Evolutionary conservation across 2,797 vertebrate species (phyloP).

Genomic region (Schizothorax lantsangensis): DNA sequence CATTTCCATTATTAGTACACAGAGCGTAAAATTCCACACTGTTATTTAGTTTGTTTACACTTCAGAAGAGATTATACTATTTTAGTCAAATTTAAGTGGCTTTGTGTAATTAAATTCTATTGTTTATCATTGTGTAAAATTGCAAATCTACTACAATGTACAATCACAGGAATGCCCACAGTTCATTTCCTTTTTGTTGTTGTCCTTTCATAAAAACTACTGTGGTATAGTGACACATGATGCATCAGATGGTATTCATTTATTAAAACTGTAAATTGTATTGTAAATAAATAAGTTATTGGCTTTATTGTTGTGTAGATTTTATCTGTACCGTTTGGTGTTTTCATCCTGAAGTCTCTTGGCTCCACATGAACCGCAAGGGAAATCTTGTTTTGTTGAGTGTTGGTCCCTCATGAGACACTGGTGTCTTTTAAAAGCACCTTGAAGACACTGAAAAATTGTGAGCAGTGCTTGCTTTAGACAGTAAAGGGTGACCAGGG

Average conservation of each 20-base stretch:
- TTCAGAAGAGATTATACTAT: not conserved
- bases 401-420: not conserved
- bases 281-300: not conserved
- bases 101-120: not conserved
- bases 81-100: not conserved
- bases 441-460: not conserved
- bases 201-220: not conserved
- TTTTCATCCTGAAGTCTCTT: conserved; percentile 8
- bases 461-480: not conserved
- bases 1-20: conserved; percentile 17
- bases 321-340: not conserved
- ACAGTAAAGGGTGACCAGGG: not conserved
- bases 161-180: not conserved
- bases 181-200: not conserved
- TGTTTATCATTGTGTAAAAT: not conserved
- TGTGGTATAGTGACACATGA: not conserved
- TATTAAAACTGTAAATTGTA: not conserved
- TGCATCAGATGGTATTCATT: not conserved
- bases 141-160: not conserved
- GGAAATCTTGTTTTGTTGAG: conserved; percentile 31
- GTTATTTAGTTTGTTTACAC: conserved; percentile 24
- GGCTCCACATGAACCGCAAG: not conserved
- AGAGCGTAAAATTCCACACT: not conserved
- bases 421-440: not conserved
- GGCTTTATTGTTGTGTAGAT: not conserved